phyloP scores from a whole-genome alignment of 2,888 invertebrate species.

The Drosophila niveifrons region DNA sequence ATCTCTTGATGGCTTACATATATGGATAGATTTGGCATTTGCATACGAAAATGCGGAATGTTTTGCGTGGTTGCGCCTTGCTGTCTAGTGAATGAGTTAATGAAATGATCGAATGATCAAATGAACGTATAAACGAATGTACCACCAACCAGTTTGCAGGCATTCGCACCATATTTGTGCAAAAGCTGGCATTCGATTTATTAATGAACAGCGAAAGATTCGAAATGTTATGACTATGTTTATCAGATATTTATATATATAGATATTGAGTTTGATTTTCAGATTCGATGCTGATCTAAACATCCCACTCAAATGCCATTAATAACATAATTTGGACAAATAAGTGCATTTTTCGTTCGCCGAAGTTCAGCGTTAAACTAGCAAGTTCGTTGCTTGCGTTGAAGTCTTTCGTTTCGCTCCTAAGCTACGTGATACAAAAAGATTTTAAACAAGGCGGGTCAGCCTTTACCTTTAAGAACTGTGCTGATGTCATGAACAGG shows the following conservation, averaged over 20 bases:
- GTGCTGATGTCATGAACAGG: conserved; percentile 73
- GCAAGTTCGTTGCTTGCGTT: conserved; percentile 72
- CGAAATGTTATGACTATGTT: conserved; percentile 42
- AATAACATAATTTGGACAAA: conserved; percentile 69
- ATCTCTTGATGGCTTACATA: conserved; percentile 45
- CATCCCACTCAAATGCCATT: conserved; percentile 56
- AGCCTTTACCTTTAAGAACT: conserved; percentile 12
- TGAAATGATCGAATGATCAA: conserved; percentile 20
- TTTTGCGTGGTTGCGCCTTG: conserved; percentile 67
- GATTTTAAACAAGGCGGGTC: conserved; percentile 27
- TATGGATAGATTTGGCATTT: conserved; percentile 61
- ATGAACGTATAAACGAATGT: conserved; percentile 22
- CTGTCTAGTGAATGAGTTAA: conserved; percentile 41
- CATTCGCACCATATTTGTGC: conserved; percentile 69
- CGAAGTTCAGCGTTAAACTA: not conserved
- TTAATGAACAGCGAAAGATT: conserved; percentile 62
- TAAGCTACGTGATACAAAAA: conserved; percentile 26
- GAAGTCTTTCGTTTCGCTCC: conserved; percentile 73
- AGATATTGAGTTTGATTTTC: conserved; percentile 16
- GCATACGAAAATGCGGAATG: conserved; percentile 62
- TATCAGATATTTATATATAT: conserved; percentile 4
- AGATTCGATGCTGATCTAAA: conserved; percentile 6
- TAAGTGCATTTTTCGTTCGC: conserved; percentile 66
- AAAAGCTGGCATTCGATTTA: conserved; percentile 59
- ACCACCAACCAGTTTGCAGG: conserved; percentile 51